A percentile compares a stretch with the other conserved stretches of the same genome.
These are phyloP conservation scores for Canis aureus DNA, from an alignment of 2,113 vertebrate genomes.

Conservation along the genomic window DNA sequence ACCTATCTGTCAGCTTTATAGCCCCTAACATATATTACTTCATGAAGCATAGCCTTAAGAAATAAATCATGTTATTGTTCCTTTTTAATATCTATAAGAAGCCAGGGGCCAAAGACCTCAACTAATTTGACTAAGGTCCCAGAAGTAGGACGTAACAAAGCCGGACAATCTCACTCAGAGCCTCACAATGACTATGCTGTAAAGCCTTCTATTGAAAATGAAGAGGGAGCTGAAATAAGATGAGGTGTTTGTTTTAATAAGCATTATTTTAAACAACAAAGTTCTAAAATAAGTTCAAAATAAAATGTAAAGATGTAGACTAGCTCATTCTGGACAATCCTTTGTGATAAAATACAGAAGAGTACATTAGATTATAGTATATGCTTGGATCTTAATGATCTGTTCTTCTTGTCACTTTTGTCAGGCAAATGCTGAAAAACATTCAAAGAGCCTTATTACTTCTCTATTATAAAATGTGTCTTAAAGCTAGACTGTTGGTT, in stretches of 20 bases:
- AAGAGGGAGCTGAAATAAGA: not conserved
- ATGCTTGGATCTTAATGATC: not conserved
- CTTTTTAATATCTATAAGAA: not conserved
- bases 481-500: conserved; percentile 1
- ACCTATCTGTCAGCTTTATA: not conserved
- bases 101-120: not conserved
- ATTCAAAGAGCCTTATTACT: not conserved
- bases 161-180: not conserved
- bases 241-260: not conserved
- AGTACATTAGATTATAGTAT: not conserved
- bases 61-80: not conserved
- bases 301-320: not conserved
- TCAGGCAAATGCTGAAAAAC: not conserved
- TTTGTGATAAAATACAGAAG: not conserved
- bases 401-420: not conserved
- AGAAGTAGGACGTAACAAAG: not conserved
- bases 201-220: not conserved
- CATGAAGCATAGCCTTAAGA: not conserved
- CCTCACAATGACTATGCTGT: not conserved
- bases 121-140: not conserved
- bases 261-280: not conserved
- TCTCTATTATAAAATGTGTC: not conserved
- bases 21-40: not conserved
- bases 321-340: not conserved
- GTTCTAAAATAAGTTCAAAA: not conserved